Conservation (phyloP, 2,113 vertebrate genomes). For the Setophaga kirtlandii region DNA sequence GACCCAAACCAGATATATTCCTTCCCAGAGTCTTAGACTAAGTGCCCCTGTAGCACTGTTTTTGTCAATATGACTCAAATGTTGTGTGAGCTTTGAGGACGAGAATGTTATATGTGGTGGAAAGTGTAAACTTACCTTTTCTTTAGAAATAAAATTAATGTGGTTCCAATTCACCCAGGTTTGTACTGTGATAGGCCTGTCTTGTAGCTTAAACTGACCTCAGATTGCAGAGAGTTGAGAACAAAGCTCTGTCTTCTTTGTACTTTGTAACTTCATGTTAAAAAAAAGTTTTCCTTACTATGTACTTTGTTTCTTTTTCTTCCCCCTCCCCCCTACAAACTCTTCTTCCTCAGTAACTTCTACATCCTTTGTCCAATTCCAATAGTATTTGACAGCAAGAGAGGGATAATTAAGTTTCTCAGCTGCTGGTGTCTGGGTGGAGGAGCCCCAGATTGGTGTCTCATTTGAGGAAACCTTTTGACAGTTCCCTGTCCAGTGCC, state of each 20-base stretch:
- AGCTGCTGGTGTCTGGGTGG: neutral
- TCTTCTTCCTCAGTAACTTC: neutral
- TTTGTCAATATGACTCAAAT: neutral
- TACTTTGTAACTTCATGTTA: neutral
- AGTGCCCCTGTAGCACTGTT: neutral
- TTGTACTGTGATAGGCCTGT: neutral
- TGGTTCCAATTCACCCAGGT: neutral
- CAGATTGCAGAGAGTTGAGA: neutral
- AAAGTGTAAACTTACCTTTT: neutral
- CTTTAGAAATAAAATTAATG: neutral
- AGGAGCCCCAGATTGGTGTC: neutral
- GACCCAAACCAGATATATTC: neutral
- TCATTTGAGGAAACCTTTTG: neutral
- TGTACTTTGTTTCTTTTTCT: neutral
- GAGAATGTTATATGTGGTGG: neutral
- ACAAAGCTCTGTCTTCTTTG: neutral
- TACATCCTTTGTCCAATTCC: neutral
- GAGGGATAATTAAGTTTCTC: neutral
- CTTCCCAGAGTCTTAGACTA: neutral
- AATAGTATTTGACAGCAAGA: neutral
- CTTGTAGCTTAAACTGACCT: neutral
- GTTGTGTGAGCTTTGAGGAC: neutral
- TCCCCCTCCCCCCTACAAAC: fast-evolving
- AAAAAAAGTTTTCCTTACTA: neutral
- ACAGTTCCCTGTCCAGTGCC: neutral